Evolutionary conservation across 2,797 vertebrate species (phyloP), one percentile per base, ranked within the genome.

Genomic region (Sphaeramia orbicularis): DNA sequence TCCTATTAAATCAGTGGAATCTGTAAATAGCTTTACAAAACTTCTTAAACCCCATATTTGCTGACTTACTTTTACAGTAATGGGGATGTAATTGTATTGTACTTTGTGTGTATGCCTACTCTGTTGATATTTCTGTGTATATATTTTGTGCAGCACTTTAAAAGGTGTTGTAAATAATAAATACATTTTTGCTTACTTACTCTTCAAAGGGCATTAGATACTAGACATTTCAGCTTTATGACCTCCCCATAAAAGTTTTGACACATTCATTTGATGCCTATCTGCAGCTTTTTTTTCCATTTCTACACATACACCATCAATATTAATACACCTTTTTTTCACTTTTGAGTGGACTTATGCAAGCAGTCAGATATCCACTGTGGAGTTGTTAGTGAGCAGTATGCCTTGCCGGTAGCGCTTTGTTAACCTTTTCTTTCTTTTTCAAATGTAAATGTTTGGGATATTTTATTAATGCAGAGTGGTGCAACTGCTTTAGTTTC

Each of bases 391-490:
- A 16, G 0, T 21, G 19, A 59, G 16, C 27, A 11, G 11, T 12
- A 13, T 10, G 11, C 15, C 4, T 15, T 21, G 18, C 1, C 45
- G 43, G 2, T n/a, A 0, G 13, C 24, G 40, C 50, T 60, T 65
- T 72, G 51, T 53, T 67, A 32, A 11, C 27, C 21, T 44, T 18
- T 43, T 41, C 35, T 72, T 14, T 16, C 18, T 44, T 21, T 65
- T 48, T 42, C 21, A 35, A 2, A 48, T 11, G 11, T 7, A 15
- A 37, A 53, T 48, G 21, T 67, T 68, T 35, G 11, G 10, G 16
- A 18, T 70, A 3, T 52, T 43, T 63, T 69, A 77, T 48, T 73
- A 19, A 65, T 76, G 48, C 6, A 55, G 36, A 41, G 8, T 16
- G 18, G 52, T 19, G 15, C 24, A 7, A 45, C 53, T 44, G 45